A percentile compares a stretch with the other conserved stretches of the same genome.
These are phyloP conservation scores for Lycaena phlaeas DNA, from an alignment of 2,888 invertebrate species.

Conservation along the genomic window DNA sequence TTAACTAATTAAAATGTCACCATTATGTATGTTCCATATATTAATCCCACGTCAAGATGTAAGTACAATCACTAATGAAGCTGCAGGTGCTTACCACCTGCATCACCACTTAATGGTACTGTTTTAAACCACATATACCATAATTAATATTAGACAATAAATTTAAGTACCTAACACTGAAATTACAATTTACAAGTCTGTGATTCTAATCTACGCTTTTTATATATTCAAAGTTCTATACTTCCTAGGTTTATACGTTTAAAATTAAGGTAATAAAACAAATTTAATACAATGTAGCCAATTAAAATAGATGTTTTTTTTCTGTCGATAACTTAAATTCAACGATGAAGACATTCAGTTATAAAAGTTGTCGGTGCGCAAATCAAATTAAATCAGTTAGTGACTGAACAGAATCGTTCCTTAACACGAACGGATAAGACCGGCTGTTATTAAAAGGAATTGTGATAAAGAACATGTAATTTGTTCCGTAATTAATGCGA, in stretches of 20 bases:
- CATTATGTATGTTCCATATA: constrained; percentile 44
- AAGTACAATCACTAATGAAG: constrained; percentile 63
- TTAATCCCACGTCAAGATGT: constrained; percentile 42
- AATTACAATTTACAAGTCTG: too few species aligned
- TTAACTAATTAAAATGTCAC: constrained; percentile 56
- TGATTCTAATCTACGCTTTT: too few species aligned
- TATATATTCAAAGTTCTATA: too few species aligned
- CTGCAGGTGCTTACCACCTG: constrained; percentile 63
- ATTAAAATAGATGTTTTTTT: too few species aligned
- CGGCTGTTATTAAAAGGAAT: constrained; percentile 64
- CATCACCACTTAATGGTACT: constrained; percentile 38
- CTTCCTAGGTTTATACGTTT: too few species aligned
- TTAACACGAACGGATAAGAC: constrained; percentile 66
- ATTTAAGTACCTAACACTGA: too few species aligned
- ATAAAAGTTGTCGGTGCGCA: constrained; percentile 25
- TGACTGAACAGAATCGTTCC: constrained; percentile 63
- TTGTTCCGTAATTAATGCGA: constrained; percentile 57
- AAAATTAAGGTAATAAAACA: too few species aligned
- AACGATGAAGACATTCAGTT: constrained; percentile 47
- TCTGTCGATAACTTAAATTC: too few species aligned
- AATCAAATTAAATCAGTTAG: constrained; percentile 65
- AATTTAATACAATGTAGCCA: too few species aligned
- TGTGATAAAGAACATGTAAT: constrained; percentile 66
- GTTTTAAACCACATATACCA: too few species aligned
- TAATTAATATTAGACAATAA: too few species aligned